Conservation (phyloP, 2,113 vertebrate genomes). For the Paedocypris sp. region DNA sequence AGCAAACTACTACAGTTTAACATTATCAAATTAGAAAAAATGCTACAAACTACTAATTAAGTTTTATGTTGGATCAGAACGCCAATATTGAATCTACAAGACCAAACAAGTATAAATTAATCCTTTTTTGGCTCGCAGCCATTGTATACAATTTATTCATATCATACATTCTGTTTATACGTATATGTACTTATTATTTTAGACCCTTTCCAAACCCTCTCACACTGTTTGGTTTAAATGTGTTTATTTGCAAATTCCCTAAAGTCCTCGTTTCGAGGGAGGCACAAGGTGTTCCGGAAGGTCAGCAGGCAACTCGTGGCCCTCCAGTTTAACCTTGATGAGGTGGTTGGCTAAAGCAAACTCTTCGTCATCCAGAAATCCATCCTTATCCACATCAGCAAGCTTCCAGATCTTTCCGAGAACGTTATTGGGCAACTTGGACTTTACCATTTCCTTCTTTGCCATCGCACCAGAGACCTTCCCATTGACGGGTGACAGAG, state of each 20-base stretch:
- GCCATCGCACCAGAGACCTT: constrained; percentile 69
- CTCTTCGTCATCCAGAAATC: constrained; percentile 54
- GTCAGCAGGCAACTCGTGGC: constrained; percentile 64
- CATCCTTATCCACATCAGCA: constrained; percentile 66
- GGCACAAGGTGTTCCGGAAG: constrained; percentile 66
- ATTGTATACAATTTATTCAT: neutral
- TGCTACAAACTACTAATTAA: too few relatives aligned
- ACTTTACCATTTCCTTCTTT: constrained; percentile 75
- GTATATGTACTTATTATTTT: neutral
- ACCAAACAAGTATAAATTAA: neutral
- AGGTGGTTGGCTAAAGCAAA: constrained; percentile 46
- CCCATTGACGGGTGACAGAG: constrained; percentile 65
- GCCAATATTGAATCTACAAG: neutral
- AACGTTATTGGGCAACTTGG: constrained; percentile 67
- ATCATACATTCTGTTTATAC: constrained; percentile 8
- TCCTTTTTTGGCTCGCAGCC: neutral
- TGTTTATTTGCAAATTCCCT: neutral
- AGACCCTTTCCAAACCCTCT: neutral
- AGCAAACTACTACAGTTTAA: too few relatives aligned
- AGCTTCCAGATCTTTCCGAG: constrained; percentile 64
- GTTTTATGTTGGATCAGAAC: too few relatives aligned
- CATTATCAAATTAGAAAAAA: too few relatives aligned
- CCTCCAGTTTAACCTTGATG: constrained; percentile 54
- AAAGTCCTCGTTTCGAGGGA: constrained; percentile 55
- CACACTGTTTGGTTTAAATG: neutral